Conservation (phyloP, 2,888 invertebrate species). For the Phyllotreta cruciferae region DNA sequence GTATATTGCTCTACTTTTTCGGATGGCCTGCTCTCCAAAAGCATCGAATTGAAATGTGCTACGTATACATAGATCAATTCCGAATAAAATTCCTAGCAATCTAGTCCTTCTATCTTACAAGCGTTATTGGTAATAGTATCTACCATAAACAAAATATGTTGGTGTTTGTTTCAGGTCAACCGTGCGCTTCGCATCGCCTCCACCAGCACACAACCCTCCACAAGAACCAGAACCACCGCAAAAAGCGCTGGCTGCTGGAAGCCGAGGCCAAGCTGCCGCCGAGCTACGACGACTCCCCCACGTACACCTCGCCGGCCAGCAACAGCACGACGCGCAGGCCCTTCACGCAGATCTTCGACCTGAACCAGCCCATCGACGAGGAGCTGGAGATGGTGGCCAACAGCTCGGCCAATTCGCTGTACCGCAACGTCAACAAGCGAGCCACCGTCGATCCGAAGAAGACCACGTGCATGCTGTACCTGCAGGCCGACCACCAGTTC, state of each 20-base stretch:
- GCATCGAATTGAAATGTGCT: constrained; percentile 3
- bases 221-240: constrained; percentile 54
- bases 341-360: constrained; percentile 57
- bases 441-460: constrained; percentile 84
- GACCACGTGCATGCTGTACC: constrained; percentile 92
- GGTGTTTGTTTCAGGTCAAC: constrained; percentile 36
- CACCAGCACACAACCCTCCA: constrained; percentile 43
- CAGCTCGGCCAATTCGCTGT: constrained; percentile 49
- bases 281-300: constrained; percentile 58
- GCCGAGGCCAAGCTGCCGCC: constrained; percentile 63
- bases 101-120: too few species aligned
- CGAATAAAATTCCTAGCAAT: too few species aligned
- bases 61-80: too few species aligned
- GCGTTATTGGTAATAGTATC: neutral
- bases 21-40: constrained; percentile 6
- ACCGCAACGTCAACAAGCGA: constrained; percentile 70
- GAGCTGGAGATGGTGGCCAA: constrained; percentile 52
- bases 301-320: constrained; percentile 55
- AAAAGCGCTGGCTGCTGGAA: constrained; percentile 74
- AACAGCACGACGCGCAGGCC: constrained; percentile 59
- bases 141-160: too few species aligned
- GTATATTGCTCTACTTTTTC: constrained; percentile 2
- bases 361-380: constrained; percentile 57
- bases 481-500: constrained; percentile 97
- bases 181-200: constrained; percentile 55